phyloP scores from a whole-genome alignment of 2,888 invertebrate species.

The Halictus quadricinctus region DNA sequence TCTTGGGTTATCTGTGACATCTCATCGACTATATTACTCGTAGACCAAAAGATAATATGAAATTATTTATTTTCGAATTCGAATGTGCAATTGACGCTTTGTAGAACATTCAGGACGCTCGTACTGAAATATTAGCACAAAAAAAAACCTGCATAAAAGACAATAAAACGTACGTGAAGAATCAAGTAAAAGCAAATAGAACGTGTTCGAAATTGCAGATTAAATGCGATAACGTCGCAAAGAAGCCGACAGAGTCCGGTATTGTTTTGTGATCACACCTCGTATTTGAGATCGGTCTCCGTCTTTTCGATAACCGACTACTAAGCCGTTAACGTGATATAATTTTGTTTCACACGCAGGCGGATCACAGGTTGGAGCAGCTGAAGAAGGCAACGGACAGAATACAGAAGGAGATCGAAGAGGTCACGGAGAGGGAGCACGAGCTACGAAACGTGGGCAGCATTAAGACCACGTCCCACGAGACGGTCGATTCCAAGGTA shows the following conservation, averaged over 20 bases:
- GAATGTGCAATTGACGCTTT: too few relatives aligned
- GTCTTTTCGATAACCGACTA: background rate
- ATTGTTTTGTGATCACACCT: background rate
- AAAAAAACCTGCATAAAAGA: too few relatives aligned
- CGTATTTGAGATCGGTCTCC: background rate
- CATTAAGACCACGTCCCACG: conserved; percentile 84
- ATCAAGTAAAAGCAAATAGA: too few relatives aligned
- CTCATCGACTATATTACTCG: too few relatives aligned
- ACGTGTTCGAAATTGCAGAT: too few relatives aligned
- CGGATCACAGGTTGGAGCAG: conserved; percentile 87
- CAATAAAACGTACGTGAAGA: too few relatives aligned
- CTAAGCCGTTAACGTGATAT: conserved; percentile 31
- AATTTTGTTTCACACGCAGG: conserved; percentile 82
- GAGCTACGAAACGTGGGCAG: conserved; percentile 88
- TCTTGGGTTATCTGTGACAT: too few relatives aligned
- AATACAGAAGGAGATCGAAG: conserved; percentile 95
- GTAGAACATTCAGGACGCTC: too few relatives aligned
- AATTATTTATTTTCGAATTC: background rate
- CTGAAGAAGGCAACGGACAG: conserved; percentile 86
- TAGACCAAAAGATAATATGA: background rate
- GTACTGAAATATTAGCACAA: too few relatives aligned
- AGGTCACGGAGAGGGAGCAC: conserved; percentile 92
- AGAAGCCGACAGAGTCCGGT: background rate
- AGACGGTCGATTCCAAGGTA: conserved; percentile 83
- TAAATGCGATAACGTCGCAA: too few relatives aligned